These are phyloP conservation scores for Asteroscopus sphinx DNA, from an alignment of 2,888 invertebrate species.

Conservation along the genomic window DNA sequence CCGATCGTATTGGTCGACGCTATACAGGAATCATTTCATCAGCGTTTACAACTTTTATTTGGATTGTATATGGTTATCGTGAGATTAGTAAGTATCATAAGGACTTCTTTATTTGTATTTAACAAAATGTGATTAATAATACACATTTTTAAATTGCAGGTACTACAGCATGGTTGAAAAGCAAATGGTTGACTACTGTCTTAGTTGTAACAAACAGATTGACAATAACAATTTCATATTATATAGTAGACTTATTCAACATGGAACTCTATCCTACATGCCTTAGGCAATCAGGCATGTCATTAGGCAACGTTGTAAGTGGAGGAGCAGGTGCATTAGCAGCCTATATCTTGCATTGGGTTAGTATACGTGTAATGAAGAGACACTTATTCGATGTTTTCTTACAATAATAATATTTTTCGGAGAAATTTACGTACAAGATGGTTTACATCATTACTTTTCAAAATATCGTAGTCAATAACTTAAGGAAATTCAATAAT, in stretches of 20 bases:
- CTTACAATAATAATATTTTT: too few relatives aligned
- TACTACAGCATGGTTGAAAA: constrained; percentile 57
- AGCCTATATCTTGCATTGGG: constrained; percentile 91
- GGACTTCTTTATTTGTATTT: too few relatives aligned
- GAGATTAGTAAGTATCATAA: constrained; percentile 46
- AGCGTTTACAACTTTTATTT: constrained; percentile 60
- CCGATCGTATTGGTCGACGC: constrained; percentile 72
- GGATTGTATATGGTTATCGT: constrained; percentile 63
- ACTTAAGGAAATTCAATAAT: too few relatives aligned
- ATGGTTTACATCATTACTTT: too few relatives aligned
- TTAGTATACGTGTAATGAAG: constrained; percentile 62
- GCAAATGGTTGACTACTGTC: constrained; percentile 71
- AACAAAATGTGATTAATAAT: constrained; percentile 13
- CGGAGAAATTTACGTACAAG: too few relatives aligned
- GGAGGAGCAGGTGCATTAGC: constrained; percentile 89
- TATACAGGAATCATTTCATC: constrained; percentile 66
- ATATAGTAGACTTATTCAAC: constrained; percentile 90
- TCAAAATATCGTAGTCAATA: too few relatives aligned
- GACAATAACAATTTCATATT: constrained; percentile 88
- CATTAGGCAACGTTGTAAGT: constrained; percentile 89
- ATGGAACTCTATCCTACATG: constrained; percentile 92
- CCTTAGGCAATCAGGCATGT: constrained; percentile 91
- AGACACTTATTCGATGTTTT: too few relatives aligned
- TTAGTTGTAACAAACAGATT: constrained; percentile 86
- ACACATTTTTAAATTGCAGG: constrained; percentile 39